phyloP scores from a whole-genome alignment of 2,888 invertebrate genomes.

The Oasisia sp. region DNA sequence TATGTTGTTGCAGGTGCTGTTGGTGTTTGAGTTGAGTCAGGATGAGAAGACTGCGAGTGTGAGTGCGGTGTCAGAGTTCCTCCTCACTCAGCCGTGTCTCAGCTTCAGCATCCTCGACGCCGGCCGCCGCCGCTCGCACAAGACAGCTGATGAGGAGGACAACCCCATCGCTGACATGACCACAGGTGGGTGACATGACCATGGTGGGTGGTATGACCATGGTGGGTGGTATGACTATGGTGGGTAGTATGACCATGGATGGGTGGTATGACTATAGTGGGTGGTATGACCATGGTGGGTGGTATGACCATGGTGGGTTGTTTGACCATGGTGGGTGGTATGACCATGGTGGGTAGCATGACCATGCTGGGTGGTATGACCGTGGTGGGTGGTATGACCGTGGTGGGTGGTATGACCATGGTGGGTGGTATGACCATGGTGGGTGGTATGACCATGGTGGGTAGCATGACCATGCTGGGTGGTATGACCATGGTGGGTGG shows the following conservation, averaged over 20 bases:
- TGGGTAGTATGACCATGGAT: background rate
- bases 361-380: background rate
- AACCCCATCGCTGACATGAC: constrained; percentile 55
- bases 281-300: background rate
- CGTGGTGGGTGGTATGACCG: background rate
- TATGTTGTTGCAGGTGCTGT: constrained; percentile 73
- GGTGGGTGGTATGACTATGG: constrained; percentile 43
- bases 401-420: background rate
- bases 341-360: constrained; percentile 55
- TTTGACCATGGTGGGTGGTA: constrained; percentile 40
- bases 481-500: constrained; percentile 58
- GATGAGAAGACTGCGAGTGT: constrained; percentile 50
- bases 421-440: constrained; percentile 49
- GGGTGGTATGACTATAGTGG: constrained; percentile 58
- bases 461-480: background rate
- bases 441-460: no score
- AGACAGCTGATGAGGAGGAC: constrained; percentile 42
- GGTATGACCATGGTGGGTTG: background rate
- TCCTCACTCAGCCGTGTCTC: constrained; percentile 86
- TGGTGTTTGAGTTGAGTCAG: constrained; percentile 78
- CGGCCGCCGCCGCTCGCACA: constrained; percentile 61
- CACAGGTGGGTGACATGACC: constrained; percentile 50
- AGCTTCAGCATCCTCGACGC: constrained; percentile 88
- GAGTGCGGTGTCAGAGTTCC: constrained; percentile 80
- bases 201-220: constrained; percentile 53